Base-by-base conservation (phyloP, 1,140 invertebrate species). In the Drosophila navojoa region DNA sequence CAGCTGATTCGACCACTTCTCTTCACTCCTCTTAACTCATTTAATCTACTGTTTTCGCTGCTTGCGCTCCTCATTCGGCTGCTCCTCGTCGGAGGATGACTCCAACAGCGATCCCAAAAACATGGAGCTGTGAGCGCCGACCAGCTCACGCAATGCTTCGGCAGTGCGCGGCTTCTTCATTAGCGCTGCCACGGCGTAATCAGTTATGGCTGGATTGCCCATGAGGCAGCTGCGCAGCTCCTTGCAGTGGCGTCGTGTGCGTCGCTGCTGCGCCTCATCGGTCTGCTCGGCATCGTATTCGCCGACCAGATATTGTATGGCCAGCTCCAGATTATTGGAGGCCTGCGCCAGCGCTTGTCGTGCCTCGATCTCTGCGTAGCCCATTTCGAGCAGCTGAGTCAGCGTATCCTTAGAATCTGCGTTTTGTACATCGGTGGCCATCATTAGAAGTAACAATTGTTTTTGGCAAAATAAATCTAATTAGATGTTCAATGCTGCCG, bases 251-350 rank as follows among this genome's bases (percentile, higher is more conserved):
- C 62, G 71, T 4, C 64, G 67, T 11, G 35, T 35, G 25, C 69
- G 55, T 3, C 71, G 81, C 0, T 35, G 72, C 6, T 50, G 4
- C 29, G 50, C 59, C 1, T 7, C 52, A 5, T 38, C n/a, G 5
- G 45, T 3, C 2, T 71, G 40, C 0, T 69, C 52, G 4, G n/a
- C 67, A 32, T 66, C 70, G 13, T 11, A 38, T 1, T 52, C 59
- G 0, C 19, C 67, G 32, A 86, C 64, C 47, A 90, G 40, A 29
- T 76, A 74, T 52, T 89, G 74, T 10, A 91, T 47, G 27, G 90
- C 90, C n/a, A 62, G 55, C 47, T 90, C 73, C 1, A 87, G 57
- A 67, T 90, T 86, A 61, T 86, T 81, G 61, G 64, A 64, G 71
- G 80, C 62, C 1, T 58, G 63, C 0, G 53, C 53, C 4, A 91